Conservation (phyloP, 2,888 invertebrate genomes). For the Drymonia ruficornis region DNA sequence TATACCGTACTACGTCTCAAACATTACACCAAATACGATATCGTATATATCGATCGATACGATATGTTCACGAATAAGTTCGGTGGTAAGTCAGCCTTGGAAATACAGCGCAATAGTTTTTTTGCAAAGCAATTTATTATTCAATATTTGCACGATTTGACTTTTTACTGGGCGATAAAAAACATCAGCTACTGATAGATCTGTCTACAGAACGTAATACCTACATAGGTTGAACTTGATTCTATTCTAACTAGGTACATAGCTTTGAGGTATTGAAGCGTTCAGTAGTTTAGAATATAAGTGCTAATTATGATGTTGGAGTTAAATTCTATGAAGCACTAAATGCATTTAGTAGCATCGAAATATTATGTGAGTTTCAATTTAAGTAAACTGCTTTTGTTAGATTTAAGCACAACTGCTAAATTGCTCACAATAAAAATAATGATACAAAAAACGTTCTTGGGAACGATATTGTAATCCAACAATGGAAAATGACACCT, state of each 20-base stretch:
- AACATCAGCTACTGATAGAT: not conserved
- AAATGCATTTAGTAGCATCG: not conserved
- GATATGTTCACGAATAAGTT: not conserved
- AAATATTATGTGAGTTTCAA: no score
- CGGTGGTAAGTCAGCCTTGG: conserved; percentile 28
- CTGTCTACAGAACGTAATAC: not conserved
- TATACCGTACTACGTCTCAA: not conserved
- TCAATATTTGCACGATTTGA: conserved; percentile 8
- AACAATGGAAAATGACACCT: no score
- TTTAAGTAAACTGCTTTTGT: no score
- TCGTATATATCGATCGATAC: no score
- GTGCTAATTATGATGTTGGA: no score
- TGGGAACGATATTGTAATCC: no score
- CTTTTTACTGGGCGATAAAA: not conserved
- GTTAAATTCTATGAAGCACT: not conserved
- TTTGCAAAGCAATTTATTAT: conserved; percentile 4
- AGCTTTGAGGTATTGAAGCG: not conserved
- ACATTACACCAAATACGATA: not conserved
- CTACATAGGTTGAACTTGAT: not conserved
- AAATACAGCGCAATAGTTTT: conserved; percentile 21
- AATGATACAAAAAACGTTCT: no score
- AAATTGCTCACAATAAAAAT: no score
- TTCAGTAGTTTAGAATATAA: not conserved
- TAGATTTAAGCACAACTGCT: no score
- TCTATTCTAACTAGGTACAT: not conserved